Evolutionary conservation across 1,140 invertebrate genomes (phyloP).

Genomic region (Pachypeltis micranthus): DNA sequence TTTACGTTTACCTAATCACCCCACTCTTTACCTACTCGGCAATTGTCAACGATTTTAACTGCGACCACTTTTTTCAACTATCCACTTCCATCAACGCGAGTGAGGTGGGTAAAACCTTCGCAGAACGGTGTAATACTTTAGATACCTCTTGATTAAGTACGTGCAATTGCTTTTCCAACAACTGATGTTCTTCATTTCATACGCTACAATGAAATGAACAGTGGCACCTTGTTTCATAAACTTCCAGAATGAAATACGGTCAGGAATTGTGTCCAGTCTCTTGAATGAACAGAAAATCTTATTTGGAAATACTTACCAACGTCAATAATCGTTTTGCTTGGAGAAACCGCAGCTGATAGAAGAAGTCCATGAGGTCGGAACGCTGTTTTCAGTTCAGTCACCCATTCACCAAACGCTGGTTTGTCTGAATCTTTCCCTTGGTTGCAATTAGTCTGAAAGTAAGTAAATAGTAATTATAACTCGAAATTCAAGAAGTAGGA

Average conservation of each 20-base stretch:
- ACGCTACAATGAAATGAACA: neutral
- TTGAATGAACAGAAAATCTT: neutral
- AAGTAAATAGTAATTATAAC: neutral
- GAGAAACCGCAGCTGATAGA: slow-evolving; percentile 72
- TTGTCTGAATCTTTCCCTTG: slow-evolving; percentile 75
- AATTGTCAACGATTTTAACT: no score
- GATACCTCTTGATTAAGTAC: no score
- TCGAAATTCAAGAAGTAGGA: neutral
- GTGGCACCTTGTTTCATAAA: neutral
- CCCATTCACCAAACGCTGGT: slow-evolving; percentile 55
- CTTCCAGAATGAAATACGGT: neutral
- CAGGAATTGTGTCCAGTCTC: neutral
- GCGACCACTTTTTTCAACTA: no score
- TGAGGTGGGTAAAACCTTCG: no score
- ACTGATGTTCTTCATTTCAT: no score
- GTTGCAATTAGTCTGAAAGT: slow-evolving; percentile 49
- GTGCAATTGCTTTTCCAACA: no score
- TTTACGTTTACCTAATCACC: no score
- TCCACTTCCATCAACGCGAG: no score
- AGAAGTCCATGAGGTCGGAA: slow-evolving; percentile 61
- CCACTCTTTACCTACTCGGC: no score
- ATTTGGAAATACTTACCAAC: slow-evolving; percentile 34
- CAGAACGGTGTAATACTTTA: no score
- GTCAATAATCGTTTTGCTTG: slow-evolving; percentile 77
- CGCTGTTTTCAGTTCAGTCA: slow-evolving; percentile 57